Conservation (phyloP, 2,113 vertebrate genomes). For the Emydocephalus ijimae region DNA sequence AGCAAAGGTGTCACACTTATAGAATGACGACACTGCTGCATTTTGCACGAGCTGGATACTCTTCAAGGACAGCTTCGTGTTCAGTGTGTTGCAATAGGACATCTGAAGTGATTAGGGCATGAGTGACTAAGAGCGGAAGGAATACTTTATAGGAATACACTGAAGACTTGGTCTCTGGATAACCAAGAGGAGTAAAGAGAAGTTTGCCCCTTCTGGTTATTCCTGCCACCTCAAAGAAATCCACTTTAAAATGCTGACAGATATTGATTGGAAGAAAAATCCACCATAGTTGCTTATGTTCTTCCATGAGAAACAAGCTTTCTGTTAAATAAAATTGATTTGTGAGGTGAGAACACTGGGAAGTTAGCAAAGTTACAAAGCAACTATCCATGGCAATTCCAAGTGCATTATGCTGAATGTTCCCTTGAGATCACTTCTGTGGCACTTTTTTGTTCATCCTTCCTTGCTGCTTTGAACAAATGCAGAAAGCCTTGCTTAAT, state of each 20-base stretch:
- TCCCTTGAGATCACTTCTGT: conserved; percentile 59
- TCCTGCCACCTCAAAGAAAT: not conserved
- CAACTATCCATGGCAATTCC: conserved; percentile 57
- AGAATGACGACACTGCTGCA: not conserved
- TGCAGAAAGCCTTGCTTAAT: conserved; percentile 47
- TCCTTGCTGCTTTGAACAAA: conserved; percentile 60
- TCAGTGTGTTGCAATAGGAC: not conserved
- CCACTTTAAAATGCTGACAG: not conserved
- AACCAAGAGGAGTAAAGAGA: not conserved
- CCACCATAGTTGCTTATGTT: conserved; percentile 3
- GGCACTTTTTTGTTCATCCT: conserved; percentile 48
- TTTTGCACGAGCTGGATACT: not conserved
- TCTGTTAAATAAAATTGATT: conserved; percentile 44
- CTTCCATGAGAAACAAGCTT: conserved; percentile 17
- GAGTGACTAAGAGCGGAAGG: not conserved
- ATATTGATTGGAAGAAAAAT: conserved; percentile 20
- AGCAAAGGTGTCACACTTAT: not conserved
- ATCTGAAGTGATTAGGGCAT: not conserved
- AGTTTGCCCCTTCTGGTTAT: not conserved
- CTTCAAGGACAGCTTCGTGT: not conserved
- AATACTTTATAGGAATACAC: not conserved
- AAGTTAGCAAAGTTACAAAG: conserved; percentile 46
- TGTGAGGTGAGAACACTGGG: conserved; percentile 48
- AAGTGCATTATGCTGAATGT: conserved; percentile 57
- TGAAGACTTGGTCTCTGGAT: not conserved